Conservation (phyloP, 1,140 invertebrate genomes). For the Venturia canescens region DNA sequence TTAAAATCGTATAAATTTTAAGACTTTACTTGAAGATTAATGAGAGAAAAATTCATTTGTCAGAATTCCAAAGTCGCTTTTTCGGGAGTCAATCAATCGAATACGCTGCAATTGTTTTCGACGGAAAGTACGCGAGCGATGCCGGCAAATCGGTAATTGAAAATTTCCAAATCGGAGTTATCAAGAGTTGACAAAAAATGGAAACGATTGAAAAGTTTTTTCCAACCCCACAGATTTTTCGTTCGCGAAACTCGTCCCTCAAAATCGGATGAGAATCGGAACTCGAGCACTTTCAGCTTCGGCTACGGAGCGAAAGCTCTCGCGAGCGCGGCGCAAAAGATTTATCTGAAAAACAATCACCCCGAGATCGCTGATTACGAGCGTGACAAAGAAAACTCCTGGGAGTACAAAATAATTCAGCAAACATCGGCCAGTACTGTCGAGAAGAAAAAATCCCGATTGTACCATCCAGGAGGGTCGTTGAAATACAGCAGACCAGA, state of each 20-base stretch:
- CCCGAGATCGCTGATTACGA: not conserved
- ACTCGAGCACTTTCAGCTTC: slow-evolving; percentile 31
- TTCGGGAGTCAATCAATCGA: not conserved
- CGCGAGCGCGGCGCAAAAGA: not conserved
- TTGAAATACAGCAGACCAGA: slow-evolving; percentile 5
- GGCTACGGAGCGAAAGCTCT: slow-evolving; percentile 16
- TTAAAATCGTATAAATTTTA: not conserved
- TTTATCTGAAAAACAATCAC: not conserved
- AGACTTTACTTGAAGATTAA: not conserved
- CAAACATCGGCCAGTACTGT: not conserved
- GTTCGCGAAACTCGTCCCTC: not conserved
- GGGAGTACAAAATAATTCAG: slow-evolving; percentile 4
- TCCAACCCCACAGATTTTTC: not conserved
- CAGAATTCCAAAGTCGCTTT: not conserved
- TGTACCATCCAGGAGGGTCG: slow-evolving; percentile 22
- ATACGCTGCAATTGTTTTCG: not conserved
- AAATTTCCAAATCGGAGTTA: not conserved
- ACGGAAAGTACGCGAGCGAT: not conserved
- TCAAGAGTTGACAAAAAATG: too few species aligned
- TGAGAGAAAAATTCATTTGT: not conserved
- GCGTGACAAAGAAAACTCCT: slow-evolving; percentile 14
- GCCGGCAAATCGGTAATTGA: not conserved
- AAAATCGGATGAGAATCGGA: not conserved
- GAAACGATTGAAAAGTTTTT: not conserved
- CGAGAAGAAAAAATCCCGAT: not conserved